These are phyloP conservation scores for Ochropacha duplaris DNA, from an alignment of 2,888 invertebrate species.

Conservation along the genomic window DNA sequence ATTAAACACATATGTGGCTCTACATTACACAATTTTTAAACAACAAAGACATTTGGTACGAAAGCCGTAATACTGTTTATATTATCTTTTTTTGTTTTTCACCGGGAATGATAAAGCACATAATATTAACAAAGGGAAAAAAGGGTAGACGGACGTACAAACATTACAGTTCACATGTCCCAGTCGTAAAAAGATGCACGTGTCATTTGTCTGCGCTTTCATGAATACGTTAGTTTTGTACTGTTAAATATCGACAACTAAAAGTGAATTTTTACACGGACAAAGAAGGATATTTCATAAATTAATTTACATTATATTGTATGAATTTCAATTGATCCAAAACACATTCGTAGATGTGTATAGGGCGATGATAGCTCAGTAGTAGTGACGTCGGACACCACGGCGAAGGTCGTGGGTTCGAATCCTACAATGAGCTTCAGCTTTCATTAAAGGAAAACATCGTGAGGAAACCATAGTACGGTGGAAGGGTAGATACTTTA, in stretches of 20 bases:
- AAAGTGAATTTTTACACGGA: no score
- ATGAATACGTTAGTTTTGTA: not conserved
- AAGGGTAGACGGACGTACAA: not conserved
- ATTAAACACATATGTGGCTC: no score
- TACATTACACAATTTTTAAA: not conserved
- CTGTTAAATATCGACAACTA: slow-evolving; percentile 8
- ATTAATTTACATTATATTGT: no score
- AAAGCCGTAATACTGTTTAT: not conserved
- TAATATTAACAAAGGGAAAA: not conserved
- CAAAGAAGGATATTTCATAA: no score
- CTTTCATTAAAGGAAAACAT: no score
- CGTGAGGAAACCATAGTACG: no score
- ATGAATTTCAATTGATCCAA: not conserved
- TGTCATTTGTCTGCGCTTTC: not conserved
- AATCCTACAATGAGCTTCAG: no score
- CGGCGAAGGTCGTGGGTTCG: no score
- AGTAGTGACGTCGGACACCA: no score
- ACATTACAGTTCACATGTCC: not conserved
- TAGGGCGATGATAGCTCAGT: no score
- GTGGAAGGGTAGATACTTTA: no score
- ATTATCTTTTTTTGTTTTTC: not conserved
- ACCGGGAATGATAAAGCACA: not conserved
- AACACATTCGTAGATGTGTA: not conserved
- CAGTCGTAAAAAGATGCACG: not conserved
- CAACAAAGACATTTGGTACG: not conserved